Conservation (phyloP, 2,113 vertebrate species). For the Noturus placidus region DNA sequence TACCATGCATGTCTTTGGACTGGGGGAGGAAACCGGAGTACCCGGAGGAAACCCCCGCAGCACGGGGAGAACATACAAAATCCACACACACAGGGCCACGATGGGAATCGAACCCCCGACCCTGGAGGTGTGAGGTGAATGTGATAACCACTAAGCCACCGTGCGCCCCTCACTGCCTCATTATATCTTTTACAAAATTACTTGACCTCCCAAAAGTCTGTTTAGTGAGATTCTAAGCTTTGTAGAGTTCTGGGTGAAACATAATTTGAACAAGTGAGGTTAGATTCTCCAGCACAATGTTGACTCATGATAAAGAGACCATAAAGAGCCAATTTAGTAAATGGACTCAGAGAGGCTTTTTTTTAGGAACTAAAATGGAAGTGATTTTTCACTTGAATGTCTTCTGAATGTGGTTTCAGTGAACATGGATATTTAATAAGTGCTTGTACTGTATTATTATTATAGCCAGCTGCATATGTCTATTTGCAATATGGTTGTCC, state of each 20-base stretch:
- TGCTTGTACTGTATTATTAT: conserved; percentile 1
- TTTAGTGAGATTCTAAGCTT: not conserved
- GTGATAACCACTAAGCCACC: no score
- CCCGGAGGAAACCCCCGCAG: no score
- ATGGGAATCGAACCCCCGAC: no score
- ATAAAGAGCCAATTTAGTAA: conserved; percentile 5
- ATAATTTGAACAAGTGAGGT: not conserved
- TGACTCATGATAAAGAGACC: not conserved
- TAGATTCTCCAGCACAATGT: not conserved
- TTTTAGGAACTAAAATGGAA: not conserved
- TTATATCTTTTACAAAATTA: not conserved
- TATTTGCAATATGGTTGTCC: not conserved
- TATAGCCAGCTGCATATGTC: not conserved
- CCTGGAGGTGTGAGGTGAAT: no score
- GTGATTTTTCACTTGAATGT: not conserved
- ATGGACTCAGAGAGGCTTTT: conserved; percentile 2
- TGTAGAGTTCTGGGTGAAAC: not conserved
- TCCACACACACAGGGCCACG: no score
- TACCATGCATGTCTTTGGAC: no score
- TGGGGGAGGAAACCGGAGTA: no score
- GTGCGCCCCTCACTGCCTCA: not conserved
- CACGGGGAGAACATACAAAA: no score
- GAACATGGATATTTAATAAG: not conserved
- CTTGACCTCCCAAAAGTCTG: not conserved
- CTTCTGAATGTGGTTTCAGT: not conserved